Percentiles rank a stretch among this genome's conserved stretches.
phyloP scores from a whole-genome alignment of 92 coral and sea anemone species.

The Paragorgia papillata region DNA sequence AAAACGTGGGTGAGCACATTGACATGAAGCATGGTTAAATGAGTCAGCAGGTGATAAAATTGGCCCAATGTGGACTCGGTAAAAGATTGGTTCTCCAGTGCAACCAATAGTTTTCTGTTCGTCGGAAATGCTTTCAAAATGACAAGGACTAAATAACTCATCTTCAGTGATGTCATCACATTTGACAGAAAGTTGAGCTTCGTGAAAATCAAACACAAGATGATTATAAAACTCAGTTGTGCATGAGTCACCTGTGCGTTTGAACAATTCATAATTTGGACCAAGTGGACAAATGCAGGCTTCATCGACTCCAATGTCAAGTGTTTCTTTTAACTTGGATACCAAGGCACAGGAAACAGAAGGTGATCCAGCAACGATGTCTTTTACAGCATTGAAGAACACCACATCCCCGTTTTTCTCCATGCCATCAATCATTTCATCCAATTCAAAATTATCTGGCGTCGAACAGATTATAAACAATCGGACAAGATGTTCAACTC shows the following conservation, averaged over 20 bases:
- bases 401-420: background rate
- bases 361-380: background rate
- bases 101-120: slow-evolving; percentile 22
- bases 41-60: slow-evolving; percentile 17
- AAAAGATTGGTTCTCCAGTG: background rate
- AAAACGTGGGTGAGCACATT: slow-evolving; percentile 36
- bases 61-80: slow-evolving; percentile 30
- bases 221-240: slow-evolving; percentile 32
- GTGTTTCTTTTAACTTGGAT: background rate
- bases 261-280: background rate
- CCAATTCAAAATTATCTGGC: background rate
- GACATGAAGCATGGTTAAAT: slow-evolving; percentile 42
- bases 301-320: background rate
- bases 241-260: background rate
- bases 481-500: background rate
- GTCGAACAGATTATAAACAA: background rate
- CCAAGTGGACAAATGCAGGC: slow-evolving; percentile 17
- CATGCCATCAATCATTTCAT: background rate
- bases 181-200: slow-evolving; percentile 19
- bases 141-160: background rate
- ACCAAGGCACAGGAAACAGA: slow-evolving; percentile 8
- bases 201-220: slow-evolving; percentile 31
- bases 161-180: background rate
- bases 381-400: background rate
- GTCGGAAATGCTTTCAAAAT: background rate